Evolutionary conservation across 2,888 invertebrate species (phyloP).

Genomic region (Cheilosia vernalis): DNA sequence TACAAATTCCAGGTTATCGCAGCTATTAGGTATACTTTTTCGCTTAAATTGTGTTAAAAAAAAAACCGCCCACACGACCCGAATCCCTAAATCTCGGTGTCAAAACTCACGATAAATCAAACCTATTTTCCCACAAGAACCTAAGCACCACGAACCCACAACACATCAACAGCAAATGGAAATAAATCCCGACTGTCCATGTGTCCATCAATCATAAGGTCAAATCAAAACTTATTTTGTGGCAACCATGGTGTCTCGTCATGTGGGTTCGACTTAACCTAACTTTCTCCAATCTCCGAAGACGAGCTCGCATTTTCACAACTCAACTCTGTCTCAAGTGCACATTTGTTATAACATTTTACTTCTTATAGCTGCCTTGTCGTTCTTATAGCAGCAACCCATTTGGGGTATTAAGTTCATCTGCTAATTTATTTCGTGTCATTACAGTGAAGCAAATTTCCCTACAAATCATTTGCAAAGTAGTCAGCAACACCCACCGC

Average conservation of each 20-base stretch:
- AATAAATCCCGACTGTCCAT: neutral
- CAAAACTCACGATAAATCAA: too few relatives aligned
- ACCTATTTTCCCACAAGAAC: too few relatives aligned
- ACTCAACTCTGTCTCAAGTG: conserved; percentile 8
- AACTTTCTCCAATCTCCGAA: conserved; percentile 41
- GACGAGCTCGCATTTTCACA: neutral
- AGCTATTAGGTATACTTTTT: too few relatives aligned
- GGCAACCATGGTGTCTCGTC: neutral
- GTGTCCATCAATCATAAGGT: conserved; percentile 9
- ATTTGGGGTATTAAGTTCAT: conserved; percentile 3
- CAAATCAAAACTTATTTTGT: neutral
- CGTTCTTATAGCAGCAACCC: conserved; percentile 25
- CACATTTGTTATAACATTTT: conserved; percentile 23
- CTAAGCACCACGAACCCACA: too few relatives aligned
- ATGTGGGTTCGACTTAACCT: conserved; percentile 25
- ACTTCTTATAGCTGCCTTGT: conserved; percentile 20
- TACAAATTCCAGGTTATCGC: too few relatives aligned
- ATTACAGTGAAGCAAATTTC: conserved; percentile 58
- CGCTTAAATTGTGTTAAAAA: too few relatives aligned
- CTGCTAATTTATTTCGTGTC: conserved; percentile 46
- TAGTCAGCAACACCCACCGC: conserved; percentile 53
- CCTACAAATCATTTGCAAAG: conserved; percentile 49
- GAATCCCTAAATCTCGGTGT: too few relatives aligned
- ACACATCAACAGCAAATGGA: neutral
- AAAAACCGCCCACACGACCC: too few relatives aligned